Evolutionary conservation across 2,113 vertebrate genomes (phyloP), one percentile per base, ranked within the genome.

Genomic region (Phyllopteryx taeniolatus): DNA sequence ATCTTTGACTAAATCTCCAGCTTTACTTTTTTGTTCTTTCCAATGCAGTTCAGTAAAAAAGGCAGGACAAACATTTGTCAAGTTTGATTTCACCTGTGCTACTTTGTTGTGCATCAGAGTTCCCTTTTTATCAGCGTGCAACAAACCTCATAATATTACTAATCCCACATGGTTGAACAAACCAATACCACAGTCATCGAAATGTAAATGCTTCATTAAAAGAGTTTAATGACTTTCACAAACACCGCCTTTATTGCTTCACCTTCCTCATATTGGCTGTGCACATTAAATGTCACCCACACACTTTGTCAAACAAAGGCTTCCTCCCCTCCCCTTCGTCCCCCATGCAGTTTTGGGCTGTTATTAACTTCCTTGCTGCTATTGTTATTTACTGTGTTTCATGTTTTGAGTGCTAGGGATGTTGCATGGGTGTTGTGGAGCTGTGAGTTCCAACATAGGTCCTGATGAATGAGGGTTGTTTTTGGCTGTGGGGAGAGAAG

Each of bases 391-490:
- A 79, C 27, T 15, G 68, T 51, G 43, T 71, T 53, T 81, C 71
- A 61, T 7, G 57, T 71, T 73, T 53, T 70, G 65, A 31, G 66
- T 43, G 51, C 6, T 22, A 20, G 46, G 19, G 15, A 49, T 17
- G 71, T 72, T 39, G 71, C 44, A 53, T 60, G 65, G 62, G 65
- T 60, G 19, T 54, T 43, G 20, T 47, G 46, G 22, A 54, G 71
- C 44, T 73, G 72, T 51, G 61, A 81, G 82, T 74, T 84, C 78
- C 77, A 76, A 85, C 81, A 73, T 44, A 71, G 73, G 31, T 76
- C 59, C 82, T 91, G 89, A 93, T 90, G 88, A 90, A 92, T 90
- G 87, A 81, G 76, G 74, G 71, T 79, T 81, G 85, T 86, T 83
- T 84, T 67, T 65, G 39, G 76, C 79, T 83, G 81, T 82, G 74